These are phyloP conservation scores for Glomeris maerens DNA, from an alignment of 1,140 invertebrate species.

Conservation along the genomic window DNA sequence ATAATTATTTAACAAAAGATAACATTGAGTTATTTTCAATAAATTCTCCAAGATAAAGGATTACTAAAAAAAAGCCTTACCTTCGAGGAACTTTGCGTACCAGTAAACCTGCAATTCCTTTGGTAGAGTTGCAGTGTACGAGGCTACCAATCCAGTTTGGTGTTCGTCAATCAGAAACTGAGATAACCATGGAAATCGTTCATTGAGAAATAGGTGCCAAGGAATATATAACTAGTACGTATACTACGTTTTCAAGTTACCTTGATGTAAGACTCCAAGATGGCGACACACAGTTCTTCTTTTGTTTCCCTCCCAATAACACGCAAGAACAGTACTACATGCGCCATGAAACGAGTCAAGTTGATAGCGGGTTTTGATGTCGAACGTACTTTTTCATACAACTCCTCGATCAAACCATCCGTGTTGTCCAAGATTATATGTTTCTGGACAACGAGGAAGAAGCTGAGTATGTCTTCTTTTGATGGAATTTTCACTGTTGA, in stretches of 20 bases:
- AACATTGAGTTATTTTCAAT: too few species aligned
- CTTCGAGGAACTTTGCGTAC: conserved; percentile 64
- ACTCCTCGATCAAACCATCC: conserved; percentile 23
- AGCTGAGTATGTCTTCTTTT: conserved; percentile 37
- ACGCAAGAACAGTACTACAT: conserved; percentile 67
- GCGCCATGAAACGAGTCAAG: conserved; percentile 64
- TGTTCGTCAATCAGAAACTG: conserved; percentile 51
- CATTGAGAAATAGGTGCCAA: too few species aligned
- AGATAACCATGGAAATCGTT: conserved; percentile 32
- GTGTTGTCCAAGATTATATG: conserved; percentile 59
- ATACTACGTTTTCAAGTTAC: too few species aligned
- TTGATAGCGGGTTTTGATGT: too few species aligned
- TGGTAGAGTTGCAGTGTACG: conserved; percentile 63
- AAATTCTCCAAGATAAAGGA: too few species aligned
- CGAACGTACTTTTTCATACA: too few species aligned
- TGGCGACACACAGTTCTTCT: conserved; percentile 50
- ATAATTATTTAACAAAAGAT: too few species aligned
- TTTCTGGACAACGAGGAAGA: conserved; percentile 56
- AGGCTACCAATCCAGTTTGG: conserved; percentile 64
- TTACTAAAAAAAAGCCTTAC: conserved; percentile 19
- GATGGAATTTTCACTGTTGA: conserved; percentile 20
- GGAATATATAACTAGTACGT: too few species aligned
- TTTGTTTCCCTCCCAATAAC: conserved; percentile 52
- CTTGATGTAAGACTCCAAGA: conserved; percentile 52
- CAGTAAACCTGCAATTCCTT: conserved; percentile 50